Conservation (phyloP, 2,888 invertebrate genomes). For the Lamellibrachia satsuma region DNA sequence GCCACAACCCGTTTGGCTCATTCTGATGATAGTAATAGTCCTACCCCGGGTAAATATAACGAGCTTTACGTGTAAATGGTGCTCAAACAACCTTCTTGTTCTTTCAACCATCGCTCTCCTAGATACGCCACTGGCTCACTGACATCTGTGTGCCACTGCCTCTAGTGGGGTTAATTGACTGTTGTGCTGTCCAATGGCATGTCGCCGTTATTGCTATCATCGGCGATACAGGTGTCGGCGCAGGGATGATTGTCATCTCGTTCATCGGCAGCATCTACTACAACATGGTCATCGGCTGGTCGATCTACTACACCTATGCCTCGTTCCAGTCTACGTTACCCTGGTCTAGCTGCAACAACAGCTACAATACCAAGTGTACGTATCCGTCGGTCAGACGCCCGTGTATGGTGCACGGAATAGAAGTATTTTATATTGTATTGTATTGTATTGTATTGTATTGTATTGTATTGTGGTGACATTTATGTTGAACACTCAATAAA, state of each 20-base stretch:
- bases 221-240: constrained; percentile 62
- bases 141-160: too few relatives aligned
- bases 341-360: constrained; percentile 74
- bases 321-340: constrained; percentile 74
- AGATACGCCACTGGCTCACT: too few relatives aligned
- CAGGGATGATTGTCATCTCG: constrained; percentile 77
- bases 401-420: background rate
- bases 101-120: too few relatives aligned
- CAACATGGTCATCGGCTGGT: constrained; percentile 83
- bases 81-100: too few relatives aligned
- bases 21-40: too few relatives aligned
- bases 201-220: background rate
- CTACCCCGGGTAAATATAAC: too few relatives aligned
- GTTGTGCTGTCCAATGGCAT: background rate
- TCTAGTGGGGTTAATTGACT: background rate
- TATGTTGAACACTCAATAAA: background rate
- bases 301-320: constrained; percentile 78
- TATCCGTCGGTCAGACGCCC: background rate
- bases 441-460: too few relatives aligned
- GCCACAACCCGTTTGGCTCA: too few relatives aligned
- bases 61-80: too few relatives aligned
- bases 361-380: constrained; percentile 44
- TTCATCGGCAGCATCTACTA: constrained; percentile 78
- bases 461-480: background rate
- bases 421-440: too few relatives aligned